Evolutionary conservation across 1,140 invertebrate species (phyloP).

Genomic region (Meteorus sp.): DNA sequence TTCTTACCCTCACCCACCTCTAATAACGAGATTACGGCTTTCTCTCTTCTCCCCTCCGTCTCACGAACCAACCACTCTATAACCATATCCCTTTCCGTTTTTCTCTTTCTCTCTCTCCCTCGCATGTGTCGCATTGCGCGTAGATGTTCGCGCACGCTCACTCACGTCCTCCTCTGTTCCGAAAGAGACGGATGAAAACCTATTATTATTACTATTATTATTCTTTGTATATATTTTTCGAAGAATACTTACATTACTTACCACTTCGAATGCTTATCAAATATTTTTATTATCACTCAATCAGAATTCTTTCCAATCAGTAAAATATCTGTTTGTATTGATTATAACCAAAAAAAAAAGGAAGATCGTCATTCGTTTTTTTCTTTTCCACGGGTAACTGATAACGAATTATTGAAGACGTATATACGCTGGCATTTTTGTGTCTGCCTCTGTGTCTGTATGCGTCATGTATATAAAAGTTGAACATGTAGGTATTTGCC

Average conservation of each 20-base stretch:
- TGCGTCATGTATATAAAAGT: slow-evolving; percentile 23
- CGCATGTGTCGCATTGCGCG: slow-evolving; percentile 48
- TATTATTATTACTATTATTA: too few relatives aligned
- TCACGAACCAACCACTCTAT: neutral
- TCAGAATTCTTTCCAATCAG: too few relatives aligned
- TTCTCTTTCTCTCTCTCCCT: slow-evolving; percentile 1
- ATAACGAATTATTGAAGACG: too few relatives aligned
- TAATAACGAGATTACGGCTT: too few relatives aligned
- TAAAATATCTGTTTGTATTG: neutral
- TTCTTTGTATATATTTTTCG: slow-evolving; percentile 6
- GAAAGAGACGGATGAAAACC: too few relatives aligned
- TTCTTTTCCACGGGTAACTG: too few relatives aligned
- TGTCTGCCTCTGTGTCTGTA: too few relatives aligned
- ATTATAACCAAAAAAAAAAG: too few relatives aligned
- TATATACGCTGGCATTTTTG: too few relatives aligned
- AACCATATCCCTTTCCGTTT: neutral
- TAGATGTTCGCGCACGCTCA: slow-evolving; percentile 43
- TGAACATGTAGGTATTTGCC: too few relatives aligned
- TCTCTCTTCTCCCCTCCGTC: slow-evolving; percentile 9
- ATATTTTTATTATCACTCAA: neutral
- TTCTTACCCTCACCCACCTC: neutral
- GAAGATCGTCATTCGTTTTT: too few relatives aligned
- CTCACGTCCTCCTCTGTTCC: slow-evolving; percentile 24
- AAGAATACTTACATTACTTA: too few relatives aligned
- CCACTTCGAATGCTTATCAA: neutral